These are phyloP conservation scores for Carassius auratus DNA, from an alignment of 2,113 vertebrate genomes.

Conservation along the genomic window DNA sequence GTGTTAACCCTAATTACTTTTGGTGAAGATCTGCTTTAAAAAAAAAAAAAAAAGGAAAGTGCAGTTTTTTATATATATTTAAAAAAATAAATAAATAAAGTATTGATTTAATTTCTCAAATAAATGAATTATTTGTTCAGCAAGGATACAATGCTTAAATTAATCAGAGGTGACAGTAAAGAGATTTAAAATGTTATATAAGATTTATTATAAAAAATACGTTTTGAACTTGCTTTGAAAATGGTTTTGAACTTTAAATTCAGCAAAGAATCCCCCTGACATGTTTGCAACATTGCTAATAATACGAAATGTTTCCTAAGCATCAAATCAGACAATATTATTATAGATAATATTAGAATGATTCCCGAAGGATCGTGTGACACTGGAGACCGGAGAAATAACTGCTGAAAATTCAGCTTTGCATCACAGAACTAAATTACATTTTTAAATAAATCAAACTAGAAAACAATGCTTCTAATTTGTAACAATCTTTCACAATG, in stretches of 20 bases:
- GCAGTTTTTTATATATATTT: not conserved
- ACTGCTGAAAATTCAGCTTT: not conserved
- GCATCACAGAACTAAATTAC: not conserved
- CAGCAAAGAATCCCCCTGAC: no score
- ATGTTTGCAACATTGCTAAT: not conserved
- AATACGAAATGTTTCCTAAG: not conserved
- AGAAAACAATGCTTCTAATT: not conserved
- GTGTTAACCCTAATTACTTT: not conserved
- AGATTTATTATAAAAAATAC: no score
- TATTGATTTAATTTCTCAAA: no score
- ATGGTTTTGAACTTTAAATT: no score
- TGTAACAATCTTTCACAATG: not conserved
- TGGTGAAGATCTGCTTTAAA: not conserved
- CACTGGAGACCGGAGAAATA: not conserved
- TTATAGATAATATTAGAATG: not conserved
- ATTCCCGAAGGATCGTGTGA: not conserved
- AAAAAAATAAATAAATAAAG: no score
- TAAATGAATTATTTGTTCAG: no score
- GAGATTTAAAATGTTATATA: no score
- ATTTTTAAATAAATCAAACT: not conserved
- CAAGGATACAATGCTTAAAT: no score
- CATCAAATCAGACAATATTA: not conserved
- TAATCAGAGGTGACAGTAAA: no score
- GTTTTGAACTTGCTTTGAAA: no score
- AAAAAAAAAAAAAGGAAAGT: not conserved